A percentile compares a stretch with the other conserved stretches of the same genome.
Evolutionary conservation across 30 jellyfish, hydroid and myxozoan species (phyloP).

Genomic region (Hydra vulgaris): DNA sequence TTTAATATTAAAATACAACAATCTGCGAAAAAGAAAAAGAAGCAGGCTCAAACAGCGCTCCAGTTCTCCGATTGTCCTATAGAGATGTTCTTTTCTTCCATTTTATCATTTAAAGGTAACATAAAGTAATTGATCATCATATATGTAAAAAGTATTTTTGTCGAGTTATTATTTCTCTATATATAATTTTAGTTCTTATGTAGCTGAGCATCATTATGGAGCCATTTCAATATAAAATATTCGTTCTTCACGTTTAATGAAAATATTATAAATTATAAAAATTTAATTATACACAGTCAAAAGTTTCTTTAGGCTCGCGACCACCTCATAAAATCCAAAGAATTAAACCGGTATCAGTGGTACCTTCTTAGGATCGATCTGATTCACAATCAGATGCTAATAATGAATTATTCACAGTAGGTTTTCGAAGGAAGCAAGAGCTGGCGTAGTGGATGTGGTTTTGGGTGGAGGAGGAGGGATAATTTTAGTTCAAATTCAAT

Average conservation of each 20-base stretch:
- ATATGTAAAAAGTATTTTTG: no score
- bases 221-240: not conserved
- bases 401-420: not conserved
- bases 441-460: not conserved
- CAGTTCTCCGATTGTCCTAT: no score
- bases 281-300: not conserved
- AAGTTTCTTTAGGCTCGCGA: not conserved
- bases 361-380: not conserved
- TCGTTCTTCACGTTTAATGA: not conserved
- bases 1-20: no score
- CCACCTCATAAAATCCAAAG: not conserved
- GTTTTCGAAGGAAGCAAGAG: not conserved
- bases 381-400: not conserved
- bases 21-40: no score
- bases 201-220: no score
- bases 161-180: no score
- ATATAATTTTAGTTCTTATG: no score
- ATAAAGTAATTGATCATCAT: no score
- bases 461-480: not conserved
- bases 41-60: no score
- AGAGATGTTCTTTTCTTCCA: no score
- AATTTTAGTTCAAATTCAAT: not conserved
- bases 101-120: no score
- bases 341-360: not conserved
- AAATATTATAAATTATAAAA: no score